phyloP scores from a whole-genome alignment of 37 sponge, comb jelly and placozoan species.

The Beroe ovata region DNA sequence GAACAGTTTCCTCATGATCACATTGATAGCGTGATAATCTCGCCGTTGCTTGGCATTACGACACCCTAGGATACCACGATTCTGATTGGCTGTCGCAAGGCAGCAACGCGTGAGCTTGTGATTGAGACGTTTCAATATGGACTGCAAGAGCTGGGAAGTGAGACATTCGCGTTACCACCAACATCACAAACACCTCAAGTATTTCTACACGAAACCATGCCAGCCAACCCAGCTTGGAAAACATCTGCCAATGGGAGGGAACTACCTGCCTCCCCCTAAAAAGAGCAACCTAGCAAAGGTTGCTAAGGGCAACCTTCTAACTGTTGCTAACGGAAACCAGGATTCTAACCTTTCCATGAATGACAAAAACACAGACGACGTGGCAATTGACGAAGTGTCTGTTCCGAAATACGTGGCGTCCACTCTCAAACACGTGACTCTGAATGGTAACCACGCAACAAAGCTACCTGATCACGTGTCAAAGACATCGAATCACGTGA shows the following conservation, averaged over 20 bases:
- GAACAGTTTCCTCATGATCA: too few species aligned
- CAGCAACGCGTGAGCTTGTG: background rate
- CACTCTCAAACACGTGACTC: too few species aligned
- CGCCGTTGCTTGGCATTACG: too few species aligned
- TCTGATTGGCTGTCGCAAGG: background rate
- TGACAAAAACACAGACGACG: too few species aligned
- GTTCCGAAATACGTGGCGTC: too few species aligned
- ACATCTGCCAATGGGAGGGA: background rate
- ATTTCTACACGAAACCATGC: slow-evolving; percentile 27
- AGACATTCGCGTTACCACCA: slow-evolving; percentile 5
- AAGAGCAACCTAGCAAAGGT: background rate
- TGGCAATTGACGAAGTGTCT: too few species aligned
- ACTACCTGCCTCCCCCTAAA: background rate
- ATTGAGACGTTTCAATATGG: background rate
- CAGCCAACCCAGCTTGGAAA: background rate
- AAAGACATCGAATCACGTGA: background rate
- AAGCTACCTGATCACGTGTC: background rate
- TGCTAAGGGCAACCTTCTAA: background rate
- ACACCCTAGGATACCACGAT: too few species aligned
- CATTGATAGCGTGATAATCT: too few species aligned
- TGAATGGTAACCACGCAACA: background rate
- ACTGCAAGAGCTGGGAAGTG: slow-evolving; percentile 51
- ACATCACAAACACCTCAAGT: slow-evolving; percentile 61
- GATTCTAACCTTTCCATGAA: too few species aligned
- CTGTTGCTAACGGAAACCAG: background rate